Evolutionary conservation across 1,140 invertebrate genomes (phyloP).

Genomic region (Cyrtorhinus lividipennis): DNA sequence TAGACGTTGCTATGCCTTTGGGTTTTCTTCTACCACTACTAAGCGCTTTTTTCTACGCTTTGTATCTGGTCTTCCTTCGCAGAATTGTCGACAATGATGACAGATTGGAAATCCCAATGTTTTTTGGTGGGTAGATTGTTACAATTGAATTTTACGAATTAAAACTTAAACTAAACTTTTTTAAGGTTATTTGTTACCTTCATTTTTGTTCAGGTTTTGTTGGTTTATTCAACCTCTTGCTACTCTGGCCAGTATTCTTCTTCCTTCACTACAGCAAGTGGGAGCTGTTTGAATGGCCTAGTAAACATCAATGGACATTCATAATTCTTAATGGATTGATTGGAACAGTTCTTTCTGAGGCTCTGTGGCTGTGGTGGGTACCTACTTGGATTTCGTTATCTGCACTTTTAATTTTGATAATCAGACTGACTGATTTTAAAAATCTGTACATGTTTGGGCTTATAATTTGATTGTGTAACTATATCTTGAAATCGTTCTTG

Average conservation of each 20-base stretch:
- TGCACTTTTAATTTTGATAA: background rate
- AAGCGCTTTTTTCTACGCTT: conserved; percentile 71
- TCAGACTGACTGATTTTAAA: background rate
- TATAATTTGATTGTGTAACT: conserved; percentile 12
- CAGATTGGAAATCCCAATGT: conserved; percentile 76
- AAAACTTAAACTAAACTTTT: background rate
- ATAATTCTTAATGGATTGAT: conserved; percentile 72
- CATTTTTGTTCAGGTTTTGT: conserved; percentile 53
- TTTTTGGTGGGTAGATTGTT: conserved; percentile 54
- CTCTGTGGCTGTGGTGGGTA: conserved; percentile 72
- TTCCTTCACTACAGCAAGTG: conserved; percentile 60
- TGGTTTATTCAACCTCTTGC: conserved; percentile 63
- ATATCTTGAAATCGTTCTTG: conserved; percentile 8
- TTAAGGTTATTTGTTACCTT: background rate
- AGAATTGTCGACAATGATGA: conserved; percentile 72
- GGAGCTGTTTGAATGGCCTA: conserved; percentile 72
- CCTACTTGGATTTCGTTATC: background rate
- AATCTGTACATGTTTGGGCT: background rate
- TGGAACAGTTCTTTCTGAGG: conserved; percentile 71
- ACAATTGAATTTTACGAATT: conserved; percentile 18
- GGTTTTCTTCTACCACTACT: conserved; percentile 61
- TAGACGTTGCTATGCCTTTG: conserved; percentile 44
- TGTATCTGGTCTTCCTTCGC: conserved; percentile 67
- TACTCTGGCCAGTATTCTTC: conserved; percentile 77
- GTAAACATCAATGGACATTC: conserved; percentile 56